These are phyloP conservation scores for Hirundichthys speculiger DNA, from an alignment of 2,113 vertebrate genomes.

Conservation along the genomic window DNA sequence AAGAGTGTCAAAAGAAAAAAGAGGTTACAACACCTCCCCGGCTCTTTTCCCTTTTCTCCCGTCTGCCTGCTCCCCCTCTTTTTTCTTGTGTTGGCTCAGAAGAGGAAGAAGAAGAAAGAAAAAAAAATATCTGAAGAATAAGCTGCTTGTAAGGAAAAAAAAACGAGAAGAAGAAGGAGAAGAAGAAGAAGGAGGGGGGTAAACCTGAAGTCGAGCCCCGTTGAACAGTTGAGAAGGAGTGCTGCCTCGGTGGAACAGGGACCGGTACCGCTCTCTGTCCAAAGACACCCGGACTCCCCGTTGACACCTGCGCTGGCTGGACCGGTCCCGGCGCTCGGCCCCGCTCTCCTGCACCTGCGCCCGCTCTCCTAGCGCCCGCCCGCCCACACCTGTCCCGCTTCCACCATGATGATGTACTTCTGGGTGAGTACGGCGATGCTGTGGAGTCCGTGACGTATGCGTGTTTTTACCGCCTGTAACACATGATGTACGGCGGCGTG, in stretches of 20 bases:
- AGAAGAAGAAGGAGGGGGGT: conserved; percentile 26
- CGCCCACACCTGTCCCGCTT: conserved; percentile 52
- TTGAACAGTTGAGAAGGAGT: conserved; percentile 58
- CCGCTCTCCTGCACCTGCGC: conserved; percentile 40
- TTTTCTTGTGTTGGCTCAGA: conserved; percentile 52
- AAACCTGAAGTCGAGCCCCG: conserved; percentile 59
- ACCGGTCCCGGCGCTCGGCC: conserved; percentile 59
- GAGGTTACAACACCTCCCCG: conserved; percentile 70
- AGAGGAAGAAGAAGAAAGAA: conserved; percentile 23
- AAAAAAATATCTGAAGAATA: conserved; percentile 54
- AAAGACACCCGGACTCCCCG: conserved; percentile 52
- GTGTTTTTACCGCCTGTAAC: conserved; percentile 18
- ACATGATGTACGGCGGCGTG: background rate
- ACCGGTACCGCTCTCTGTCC: conserved; percentile 56
- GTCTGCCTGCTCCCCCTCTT: conserved; percentile 28
- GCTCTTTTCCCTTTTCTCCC: conserved; percentile 41
- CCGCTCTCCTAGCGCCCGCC: conserved; percentile 38
- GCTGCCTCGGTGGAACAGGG: conserved; percentile 64
- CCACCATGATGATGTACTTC: conserved; percentile 85
- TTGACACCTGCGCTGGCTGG: conserved; percentile 57
- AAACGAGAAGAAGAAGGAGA: conserved; percentile 23
- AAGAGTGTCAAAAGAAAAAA: conserved; percentile 77
- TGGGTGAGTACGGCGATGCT: conserved; percentile 76
- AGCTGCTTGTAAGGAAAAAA: conserved; percentile 32
- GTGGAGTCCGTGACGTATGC: conserved; percentile 24